Percentiles rank a stretch among this genome's conserved stretches.
These are phyloP conservation scores for Catharus ustulatus DNA, from an alignment of 2,797 vertebrate genomes.

Conservation along the genomic window DNA sequence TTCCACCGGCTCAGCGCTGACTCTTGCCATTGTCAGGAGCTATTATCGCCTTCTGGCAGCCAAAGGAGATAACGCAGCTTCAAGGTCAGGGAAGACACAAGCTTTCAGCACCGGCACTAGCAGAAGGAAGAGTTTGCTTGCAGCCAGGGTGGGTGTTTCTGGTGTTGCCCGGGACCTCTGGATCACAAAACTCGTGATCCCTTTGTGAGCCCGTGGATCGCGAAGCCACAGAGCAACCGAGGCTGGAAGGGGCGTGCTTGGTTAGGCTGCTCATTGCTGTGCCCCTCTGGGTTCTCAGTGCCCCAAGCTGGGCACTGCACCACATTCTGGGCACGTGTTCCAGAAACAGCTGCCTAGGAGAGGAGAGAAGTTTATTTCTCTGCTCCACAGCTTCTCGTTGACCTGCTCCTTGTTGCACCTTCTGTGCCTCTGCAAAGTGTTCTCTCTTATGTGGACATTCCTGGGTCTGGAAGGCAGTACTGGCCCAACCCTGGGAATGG, in stretches of 20 bases:
- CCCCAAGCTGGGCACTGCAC: neutral
- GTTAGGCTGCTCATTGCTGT: neutral
- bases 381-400: neutral
- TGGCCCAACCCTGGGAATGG: neutral
- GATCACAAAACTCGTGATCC: no score
- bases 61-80: conserved; percentile 47
- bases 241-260: neutral
- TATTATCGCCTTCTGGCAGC: conserved; percentile 42
- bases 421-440: neutral
- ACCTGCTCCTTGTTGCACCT: neutral
- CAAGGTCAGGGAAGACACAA: conserved; percentile 56
- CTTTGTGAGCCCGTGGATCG: neutral
- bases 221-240: neutral
- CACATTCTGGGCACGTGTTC: neutral
- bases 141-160: neutral
- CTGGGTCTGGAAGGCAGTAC: neutral
- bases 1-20: conserved; percentile 50
- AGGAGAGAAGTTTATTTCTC: neutral
- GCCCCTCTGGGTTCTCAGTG: neutral
- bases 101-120: neutral
- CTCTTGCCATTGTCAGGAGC: conserved; percentile 57
- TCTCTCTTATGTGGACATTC: neutral
- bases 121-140: neutral
- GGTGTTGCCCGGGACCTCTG: neutral
- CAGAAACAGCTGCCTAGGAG: neutral